Evolutionary conservation across 2,113 vertebrate species (phyloP).

Genomic region (Platycercus adscitus): DNA sequence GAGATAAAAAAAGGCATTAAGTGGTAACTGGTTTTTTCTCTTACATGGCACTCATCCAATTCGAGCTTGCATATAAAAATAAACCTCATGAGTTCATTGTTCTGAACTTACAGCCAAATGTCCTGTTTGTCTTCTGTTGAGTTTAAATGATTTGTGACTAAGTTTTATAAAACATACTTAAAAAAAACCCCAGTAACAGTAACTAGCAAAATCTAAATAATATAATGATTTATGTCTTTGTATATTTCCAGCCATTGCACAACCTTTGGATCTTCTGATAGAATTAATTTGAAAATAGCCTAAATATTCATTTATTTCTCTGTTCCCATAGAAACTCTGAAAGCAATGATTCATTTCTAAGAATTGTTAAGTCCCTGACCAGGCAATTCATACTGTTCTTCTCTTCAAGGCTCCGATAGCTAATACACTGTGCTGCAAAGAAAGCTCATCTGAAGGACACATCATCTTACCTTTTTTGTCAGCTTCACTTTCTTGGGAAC

Average conservation of each 20-base stretch:
- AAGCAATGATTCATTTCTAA: constrained; percentile 35
- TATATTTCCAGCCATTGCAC: constrained; percentile 14
- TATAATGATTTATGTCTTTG: constrained; percentile 2
- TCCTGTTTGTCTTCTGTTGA: constrained; percentile 44
- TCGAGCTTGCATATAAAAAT: constrained; percentile 64
- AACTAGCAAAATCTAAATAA: constrained; percentile 42
- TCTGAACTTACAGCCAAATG: constrained; percentile 62
- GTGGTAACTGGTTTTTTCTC: constrained; percentile 55
- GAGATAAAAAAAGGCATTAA: constrained; percentile 34
- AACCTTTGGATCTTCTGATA: constrained; percentile 26
- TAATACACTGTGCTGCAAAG: not conserved
- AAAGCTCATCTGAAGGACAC: constrained; percentile 13
- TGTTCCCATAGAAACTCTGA: constrained; percentile 60
- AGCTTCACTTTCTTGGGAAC: not conserved
- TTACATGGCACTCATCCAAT: constrained; percentile 43
- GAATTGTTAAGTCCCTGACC: constrained; percentile 24
- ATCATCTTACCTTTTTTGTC: not conserved
- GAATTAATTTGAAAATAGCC: constrained; percentile 36
- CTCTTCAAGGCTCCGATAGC: not conserved
- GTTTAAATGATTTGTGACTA: constrained; percentile 65
- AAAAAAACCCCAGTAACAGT: constrained; percentile 28
- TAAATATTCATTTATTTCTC: constrained; percentile 57
- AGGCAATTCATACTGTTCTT: not conserved
- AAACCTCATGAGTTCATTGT: constrained; percentile 70
- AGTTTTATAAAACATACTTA: constrained; percentile 52